phyloP scores from a whole-genome alignment of 1,140 invertebrate species.

The Macrobrachium nipponense region DNA sequence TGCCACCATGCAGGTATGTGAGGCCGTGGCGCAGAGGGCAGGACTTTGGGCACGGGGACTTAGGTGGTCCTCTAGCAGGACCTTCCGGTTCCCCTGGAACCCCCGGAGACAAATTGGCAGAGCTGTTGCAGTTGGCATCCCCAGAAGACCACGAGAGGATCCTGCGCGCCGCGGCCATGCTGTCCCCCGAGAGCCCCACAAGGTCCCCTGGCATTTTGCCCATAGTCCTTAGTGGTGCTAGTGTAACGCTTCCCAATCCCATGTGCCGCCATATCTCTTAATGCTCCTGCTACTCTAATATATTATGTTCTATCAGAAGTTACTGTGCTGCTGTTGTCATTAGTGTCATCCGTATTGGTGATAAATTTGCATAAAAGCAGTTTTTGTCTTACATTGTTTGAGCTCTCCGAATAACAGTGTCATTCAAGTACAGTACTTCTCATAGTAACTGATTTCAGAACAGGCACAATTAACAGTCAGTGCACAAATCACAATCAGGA shows the following conservation, averaged over 20 bases:
- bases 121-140: conserved; percentile 57
- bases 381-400: too few relatives aligned
- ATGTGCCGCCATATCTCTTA: conserved; percentile 52
- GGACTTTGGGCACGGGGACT: conserved; percentile 60
- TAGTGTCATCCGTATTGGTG: not conserved
- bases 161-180: conserved; percentile 57
- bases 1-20: conserved; percentile 60
- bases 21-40: conserved; percentile 60
- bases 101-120: conserved; percentile 53
- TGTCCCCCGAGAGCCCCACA: conserved; percentile 61
- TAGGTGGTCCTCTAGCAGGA: conserved; percentile 54
- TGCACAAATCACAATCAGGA: too few relatives aligned
- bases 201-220: conserved; percentile 58
- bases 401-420: too few relatives aligned
- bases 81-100: conserved; percentile 56
- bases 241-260: conserved; percentile 52
- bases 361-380: too few relatives aligned
- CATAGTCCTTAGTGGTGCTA: conserved; percentile 58
- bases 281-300: conserved; percentile 34
- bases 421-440: too few relatives aligned
- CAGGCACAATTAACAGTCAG: too few relatives aligned
- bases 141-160: conserved; percentile 55
- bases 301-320: not conserved
- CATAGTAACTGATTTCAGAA: too few relatives aligned
- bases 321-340: conserved; percentile 27